Conservation (phyloP, 2,797 vertebrate genomes). For the Phalloptychus januarius region DNA sequence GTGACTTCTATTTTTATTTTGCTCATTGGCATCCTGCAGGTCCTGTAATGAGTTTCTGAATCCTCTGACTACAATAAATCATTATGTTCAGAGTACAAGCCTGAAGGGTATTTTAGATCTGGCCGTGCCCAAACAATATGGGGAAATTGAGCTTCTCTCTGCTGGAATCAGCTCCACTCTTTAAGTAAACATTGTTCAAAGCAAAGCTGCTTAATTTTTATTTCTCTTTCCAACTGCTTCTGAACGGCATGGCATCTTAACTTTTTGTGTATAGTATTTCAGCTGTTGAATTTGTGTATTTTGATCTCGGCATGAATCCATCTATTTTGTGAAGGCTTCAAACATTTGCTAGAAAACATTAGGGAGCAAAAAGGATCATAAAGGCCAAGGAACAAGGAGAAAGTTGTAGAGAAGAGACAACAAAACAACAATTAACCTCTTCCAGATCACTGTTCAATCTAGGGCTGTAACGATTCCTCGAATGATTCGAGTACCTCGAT, state of each 20-base stretch:
- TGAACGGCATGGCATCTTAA: neutral
- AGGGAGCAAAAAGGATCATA: neutral
- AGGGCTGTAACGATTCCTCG: too few species aligned
- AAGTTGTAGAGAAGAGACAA: neutral
- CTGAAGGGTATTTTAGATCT: slow-evolving; percentile 1
- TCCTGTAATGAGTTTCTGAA: neutral
- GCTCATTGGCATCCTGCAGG: neutral
- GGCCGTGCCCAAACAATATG: neutral
- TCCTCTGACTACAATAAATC: neutral
- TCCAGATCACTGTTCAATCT: neutral
- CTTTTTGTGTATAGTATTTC: neutral
- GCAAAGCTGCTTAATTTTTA: neutral
- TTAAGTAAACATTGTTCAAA: neutral
- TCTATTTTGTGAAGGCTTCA: neutral
- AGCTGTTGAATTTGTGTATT: neutral
- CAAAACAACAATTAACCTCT: neutral
- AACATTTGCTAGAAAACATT: neutral
- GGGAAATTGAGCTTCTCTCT: slow-evolving; percentile 1
- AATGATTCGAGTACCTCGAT: too few species aligned
- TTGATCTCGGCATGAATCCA: neutral
- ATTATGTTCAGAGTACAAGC: neutral
- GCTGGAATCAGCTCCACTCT: neutral
- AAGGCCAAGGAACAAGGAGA: neutral
- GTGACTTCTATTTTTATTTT: neutral
- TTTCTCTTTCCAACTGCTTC: neutral